Base-by-base conservation (phyloP, 2,797 vertebrate species). In the Hoplostethus mediterraneus region DNA sequence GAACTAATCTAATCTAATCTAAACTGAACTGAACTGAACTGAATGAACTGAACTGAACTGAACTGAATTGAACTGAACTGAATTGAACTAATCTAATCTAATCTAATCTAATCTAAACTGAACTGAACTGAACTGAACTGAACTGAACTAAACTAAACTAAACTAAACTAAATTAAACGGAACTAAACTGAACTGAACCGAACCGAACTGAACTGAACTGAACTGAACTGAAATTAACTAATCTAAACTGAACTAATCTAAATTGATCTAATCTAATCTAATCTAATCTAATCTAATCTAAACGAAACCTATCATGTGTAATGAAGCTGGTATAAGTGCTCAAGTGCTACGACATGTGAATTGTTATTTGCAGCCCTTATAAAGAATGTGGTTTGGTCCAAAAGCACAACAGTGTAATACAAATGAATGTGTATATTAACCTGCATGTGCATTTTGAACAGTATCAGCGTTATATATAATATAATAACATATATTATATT, bases 401-500 rank as follows among this genome's bases (percentile, higher is more conserved):
- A 9, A 9, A 51, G 7, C 48, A 21, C 17, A 21, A 14, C 7
- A 21, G 9, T 3, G 7, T 25, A 51, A 47, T 6, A 14, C 45
- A 16, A 9, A 9, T 12, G 2, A 51, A 7, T 21, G 5, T 51
- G n/a, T 14, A 25, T 21, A 25, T 25, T 51, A 9, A 21, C n/a
- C 48, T 25, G 9, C 48, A 21, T 21, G 8, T 17, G 21, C 21
- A 21, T 21, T 21, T 8, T 51, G 48, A 66, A 45, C 14, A 21
- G 1, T 21, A 21, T 21, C 21, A 21, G 21, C 21, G 21, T 21
- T 21, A 21, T 21, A 21, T 21, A 21, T 21, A 21, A 21, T 21
- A 21, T 21, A 21, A 21, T 21, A 21, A 21, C 48, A n/a, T 58
- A 14, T 79, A 71, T 83, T 45, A 31, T 57, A 48, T n/a, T 62